Evolutionary conservation across 1,140 invertebrate genomes (phyloP), one percentile per base, ranked within the genome.

Genomic region (Calephelis nemesis): DNA sequence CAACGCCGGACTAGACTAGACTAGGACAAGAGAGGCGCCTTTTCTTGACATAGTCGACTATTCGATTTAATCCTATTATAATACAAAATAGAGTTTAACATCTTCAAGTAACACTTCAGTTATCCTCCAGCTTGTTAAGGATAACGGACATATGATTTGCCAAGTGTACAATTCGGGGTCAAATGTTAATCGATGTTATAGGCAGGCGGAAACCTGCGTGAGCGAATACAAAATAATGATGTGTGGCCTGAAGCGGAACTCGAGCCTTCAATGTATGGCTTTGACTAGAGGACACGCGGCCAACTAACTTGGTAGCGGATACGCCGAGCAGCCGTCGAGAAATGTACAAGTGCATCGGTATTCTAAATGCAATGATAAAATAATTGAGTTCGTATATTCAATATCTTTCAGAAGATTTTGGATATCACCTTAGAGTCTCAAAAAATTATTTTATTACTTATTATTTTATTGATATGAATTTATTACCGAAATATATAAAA

Each of bases 201-300:
- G 81, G 81, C 84, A 87, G 86, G 78, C 86, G 87, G 86, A 88
- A 88, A 84, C 79, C 79, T 71, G 76, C 79, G 72, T 74, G 71
- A 63, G 77, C 85, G 87, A 90, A 90, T 90, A 90, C 87, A 83
- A 90, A 90, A 80, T 78, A 82, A 79, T 74, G 72, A 72, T 78
- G 76, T 76, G 66, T 76, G 74, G 74, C 67, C 74, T 71, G 73
- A 81, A 75, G 78, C 85, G 87, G 86, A 90, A 87, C 79, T 79
- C 65, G 50, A 54, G 40, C 49, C 65, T 39, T 48, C 63, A 64
- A 47, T 39, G 58, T 60, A 60, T 60, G 58, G 58, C 58, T 60
- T 60, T 60, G 58, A 60, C 40, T 30, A 60, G 58, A 60, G 58
- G 58, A 60, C 58, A 60, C 58, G 19, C 30, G 54, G 13, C 58